phyloP scores from a whole-genome alignment of 1,140 invertebrate genomes.

The Drosophila equinoxialis region DNA sequence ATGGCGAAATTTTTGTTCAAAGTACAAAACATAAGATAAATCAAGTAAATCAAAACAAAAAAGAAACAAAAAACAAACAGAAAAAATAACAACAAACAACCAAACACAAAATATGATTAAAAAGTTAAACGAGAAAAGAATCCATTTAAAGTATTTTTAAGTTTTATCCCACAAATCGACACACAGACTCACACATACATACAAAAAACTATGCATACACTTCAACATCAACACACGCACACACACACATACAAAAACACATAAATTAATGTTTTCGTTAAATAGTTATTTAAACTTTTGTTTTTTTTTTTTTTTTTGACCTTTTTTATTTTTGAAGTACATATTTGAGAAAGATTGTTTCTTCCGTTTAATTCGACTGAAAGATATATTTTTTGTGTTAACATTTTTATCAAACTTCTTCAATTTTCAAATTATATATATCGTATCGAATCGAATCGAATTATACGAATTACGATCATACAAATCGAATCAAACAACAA shows the following conservation, averaged over 20 bases:
- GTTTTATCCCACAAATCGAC: slow-evolving; percentile 62
- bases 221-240: slow-evolving; percentile 16
- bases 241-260: slow-evolving; percentile 46
- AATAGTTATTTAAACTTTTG: slow-evolving; percentile 58
- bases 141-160: slow-evolving; percentile 43
- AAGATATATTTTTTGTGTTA: slow-evolving; percentile 58
- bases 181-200: slow-evolving; percentile 17
- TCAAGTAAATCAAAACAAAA: too few relatives aligned
- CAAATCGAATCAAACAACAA: slow-evolving; percentile 14
- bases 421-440: slow-evolving; percentile 70
- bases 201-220: too few relatives aligned
- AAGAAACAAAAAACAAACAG: slow-evolving; percentile 19
- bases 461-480: slow-evolving; percentile 17
- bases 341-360: slow-evolving; percentile 49
- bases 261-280: slow-evolving; percentile 78
- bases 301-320: slow-evolving; percentile 60
- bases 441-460: slow-evolving; percentile 35
- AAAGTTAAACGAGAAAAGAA: slow-evolving; percentile 29
- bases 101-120: slow-evolving; percentile 24
- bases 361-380: slow-evolving; percentile 37
- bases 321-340: slow-evolving; percentile 70
- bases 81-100: slow-evolving; percentile 23
- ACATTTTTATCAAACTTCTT: slow-evolving; percentile 68
- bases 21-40: slow-evolving; percentile 59
- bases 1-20: slow-evolving; percentile 83